Base-by-base conservation (phyloP, 2,888 invertebrate genomes). In the Caenorhabditis plicata region DNA sequence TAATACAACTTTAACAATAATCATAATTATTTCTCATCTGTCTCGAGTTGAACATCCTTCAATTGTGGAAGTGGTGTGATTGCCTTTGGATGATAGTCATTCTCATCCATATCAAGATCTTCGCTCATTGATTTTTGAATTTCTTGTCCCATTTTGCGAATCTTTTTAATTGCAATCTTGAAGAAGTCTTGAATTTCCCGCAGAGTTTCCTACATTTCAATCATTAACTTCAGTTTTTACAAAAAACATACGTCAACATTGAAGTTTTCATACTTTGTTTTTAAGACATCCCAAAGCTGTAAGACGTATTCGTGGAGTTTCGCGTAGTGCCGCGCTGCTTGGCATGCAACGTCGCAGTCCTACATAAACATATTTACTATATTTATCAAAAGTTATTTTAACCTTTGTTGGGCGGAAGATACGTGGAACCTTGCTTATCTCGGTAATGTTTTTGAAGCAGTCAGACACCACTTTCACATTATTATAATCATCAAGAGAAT, bases 291-390 rank as follows among this genome's bases (percentile, higher is more conserved):
- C 75, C 75, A 76, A 20, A 76, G 53, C 13, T 63, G 64, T 32
- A 71, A 48, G 15, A 72, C 68, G 51, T 76, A 76, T 26, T 72
- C 68, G 39, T 75, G 74, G 19, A 76, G 66, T 39, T 71, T 64
- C 17, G 55, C 51, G 47, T 71, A 71, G 48, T 74, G 75, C 20
- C 56, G 54, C 5, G 62, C 36, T 1, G 72, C 62, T 38, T 73
- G 71, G 47, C 75, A 76, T 9, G 65, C 43, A 36, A 72, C 49
- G 43, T 76, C 75, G 47, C 75, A 76, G 11, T 74, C 70, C 70
- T 73, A 27, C 11, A 62, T 19, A 4, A 40, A 40, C 22, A 17
- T 15, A 15, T 35, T 35, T 5, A n/a, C n/a, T 17, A 35, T 35
- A 11, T 5, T 17, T 17, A n/a, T 35, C n/a, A 20, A 29, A 48